phyloP scores from a whole-genome alignment of 2,797 vertebrate species.

The Acipenser oxyrinchus region DNA sequence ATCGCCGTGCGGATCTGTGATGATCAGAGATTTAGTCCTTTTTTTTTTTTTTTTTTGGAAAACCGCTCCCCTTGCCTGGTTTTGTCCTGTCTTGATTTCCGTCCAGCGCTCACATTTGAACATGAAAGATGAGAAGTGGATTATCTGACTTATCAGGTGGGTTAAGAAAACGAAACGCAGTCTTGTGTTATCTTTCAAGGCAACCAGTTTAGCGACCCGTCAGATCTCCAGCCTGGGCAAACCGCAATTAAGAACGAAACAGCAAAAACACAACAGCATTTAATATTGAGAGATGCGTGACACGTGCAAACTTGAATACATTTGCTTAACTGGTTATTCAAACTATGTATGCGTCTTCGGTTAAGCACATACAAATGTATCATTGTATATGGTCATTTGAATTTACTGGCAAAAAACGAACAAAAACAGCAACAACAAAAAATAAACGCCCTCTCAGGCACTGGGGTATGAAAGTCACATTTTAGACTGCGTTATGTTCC shows the following conservation, averaged over 20 bases:
- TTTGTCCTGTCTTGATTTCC: slow-evolving; percentile 3
- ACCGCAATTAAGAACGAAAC: slow-evolving; percentile 1
- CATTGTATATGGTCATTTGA: no score
- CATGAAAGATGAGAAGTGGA: background rate
- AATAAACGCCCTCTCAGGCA: no score
- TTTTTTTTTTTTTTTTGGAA: no score
- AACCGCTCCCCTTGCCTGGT: no score
- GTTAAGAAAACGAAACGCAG: slow-evolving; percentile 1
- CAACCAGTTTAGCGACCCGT: slow-evolving; percentile 7
- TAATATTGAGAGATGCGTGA: slow-evolving; percentile 13
- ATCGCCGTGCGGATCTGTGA: slow-evolving; percentile 19
- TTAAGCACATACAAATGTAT: no score
- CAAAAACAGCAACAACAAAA: no score
- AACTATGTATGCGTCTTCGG: no score
- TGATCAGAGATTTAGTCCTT: background rate
- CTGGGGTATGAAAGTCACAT: no score
- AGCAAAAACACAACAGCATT: slow-evolving; percentile 21
- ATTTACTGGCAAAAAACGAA: no score
- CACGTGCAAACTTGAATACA: background rate
- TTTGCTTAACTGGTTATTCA: no score
- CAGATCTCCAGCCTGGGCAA: slow-evolving; percentile 5
- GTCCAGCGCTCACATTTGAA: slow-evolving; percentile 4
- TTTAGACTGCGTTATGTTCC: no score
- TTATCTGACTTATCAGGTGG: background rate
- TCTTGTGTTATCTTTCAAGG: slow-evolving; percentile 11